phyloP scores from a whole-genome alignment of 2,797 vertebrate genomes.

The Sylvilagus floridanus region DNA sequence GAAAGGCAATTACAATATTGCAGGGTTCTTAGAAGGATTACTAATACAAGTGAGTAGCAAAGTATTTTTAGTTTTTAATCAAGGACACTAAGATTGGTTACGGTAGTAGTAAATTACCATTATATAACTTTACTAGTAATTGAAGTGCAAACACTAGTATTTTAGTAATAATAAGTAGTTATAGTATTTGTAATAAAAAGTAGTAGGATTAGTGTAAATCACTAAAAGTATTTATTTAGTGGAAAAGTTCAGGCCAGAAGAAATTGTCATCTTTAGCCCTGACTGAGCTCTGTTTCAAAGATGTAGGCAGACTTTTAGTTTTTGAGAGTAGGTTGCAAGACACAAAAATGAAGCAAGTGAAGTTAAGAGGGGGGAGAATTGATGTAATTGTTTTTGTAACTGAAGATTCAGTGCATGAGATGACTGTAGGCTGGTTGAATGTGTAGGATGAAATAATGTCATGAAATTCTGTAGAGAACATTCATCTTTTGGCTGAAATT shows the following conservation, averaged over 20 bases:
- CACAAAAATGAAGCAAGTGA: constrained; percentile 33
- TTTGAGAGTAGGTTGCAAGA: background rate
- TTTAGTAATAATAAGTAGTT: background rate
- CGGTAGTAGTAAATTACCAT: background rate
- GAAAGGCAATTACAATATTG: background rate
- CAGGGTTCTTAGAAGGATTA: background rate
- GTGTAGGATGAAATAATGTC: background rate
- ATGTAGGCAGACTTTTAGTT: background rate
- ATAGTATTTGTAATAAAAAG: background rate
- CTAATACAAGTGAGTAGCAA: background rate
- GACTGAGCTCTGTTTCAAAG: background rate
- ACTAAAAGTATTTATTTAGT: background rate
- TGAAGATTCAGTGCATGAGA: background rate
- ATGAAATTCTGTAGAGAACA: background rate
- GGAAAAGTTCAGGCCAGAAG: background rate
- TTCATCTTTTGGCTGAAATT: background rate
- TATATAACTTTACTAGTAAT: background rate
- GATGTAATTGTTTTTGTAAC: background rate
- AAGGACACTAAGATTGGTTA: background rate
- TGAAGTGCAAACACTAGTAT: too few species aligned
- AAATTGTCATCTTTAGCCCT: background rate
- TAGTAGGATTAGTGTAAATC: background rate
- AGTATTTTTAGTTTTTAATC: constrained; percentile 5
- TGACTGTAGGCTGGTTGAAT: background rate
- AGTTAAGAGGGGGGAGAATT: background rate